These are phyloP conservation scores for Parnassius glacialis DNA, from an alignment of 2,888 invertebrate species.

Conservation along the genomic window DNA sequence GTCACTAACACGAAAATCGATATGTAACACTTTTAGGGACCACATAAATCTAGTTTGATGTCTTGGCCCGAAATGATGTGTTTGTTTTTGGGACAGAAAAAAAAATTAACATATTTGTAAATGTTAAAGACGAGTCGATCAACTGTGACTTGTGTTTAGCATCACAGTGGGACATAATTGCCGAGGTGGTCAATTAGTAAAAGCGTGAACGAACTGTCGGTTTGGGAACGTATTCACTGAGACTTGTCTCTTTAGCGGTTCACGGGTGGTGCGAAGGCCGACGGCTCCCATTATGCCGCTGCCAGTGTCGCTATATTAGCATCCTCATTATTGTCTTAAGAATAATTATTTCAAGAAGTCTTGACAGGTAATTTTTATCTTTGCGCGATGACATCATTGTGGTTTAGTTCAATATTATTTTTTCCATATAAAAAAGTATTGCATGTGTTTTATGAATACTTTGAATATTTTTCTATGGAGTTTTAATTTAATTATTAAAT, in stretches of 20 bases:
- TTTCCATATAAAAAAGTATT: not conserved
- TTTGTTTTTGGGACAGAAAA: constrained; percentile 30
- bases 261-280: constrained; percentile 68
- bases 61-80: constrained; percentile 35
- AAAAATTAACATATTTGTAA: constrained; percentile 50
- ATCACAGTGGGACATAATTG: constrained; percentile 58
- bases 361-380: constrained; percentile 34
- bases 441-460: not conserved
- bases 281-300: constrained; percentile 57
- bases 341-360: constrained; percentile 57
- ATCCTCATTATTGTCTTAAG: constrained; percentile 67
- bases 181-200: constrained; percentile 74
- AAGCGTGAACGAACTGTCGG: constrained; percentile 73
- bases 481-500: too few species aligned
- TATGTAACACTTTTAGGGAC: constrained; percentile 34
- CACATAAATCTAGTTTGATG: constrained; percentile 28
- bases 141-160: constrained; percentile 61
- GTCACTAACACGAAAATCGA: constrained; percentile 43
- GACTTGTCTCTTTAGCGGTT: constrained; percentile 42
- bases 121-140: constrained; percentile 59
- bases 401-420: constrained; percentile 2
- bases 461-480: too few species aligned
- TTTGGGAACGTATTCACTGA: constrained; percentile 57
- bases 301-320: constrained; percentile 62
- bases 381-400: constrained; percentile 25